Base-by-base conservation (phyloP, 2,888 invertebrate species). In the Tanypteryx hageni region DNA sequence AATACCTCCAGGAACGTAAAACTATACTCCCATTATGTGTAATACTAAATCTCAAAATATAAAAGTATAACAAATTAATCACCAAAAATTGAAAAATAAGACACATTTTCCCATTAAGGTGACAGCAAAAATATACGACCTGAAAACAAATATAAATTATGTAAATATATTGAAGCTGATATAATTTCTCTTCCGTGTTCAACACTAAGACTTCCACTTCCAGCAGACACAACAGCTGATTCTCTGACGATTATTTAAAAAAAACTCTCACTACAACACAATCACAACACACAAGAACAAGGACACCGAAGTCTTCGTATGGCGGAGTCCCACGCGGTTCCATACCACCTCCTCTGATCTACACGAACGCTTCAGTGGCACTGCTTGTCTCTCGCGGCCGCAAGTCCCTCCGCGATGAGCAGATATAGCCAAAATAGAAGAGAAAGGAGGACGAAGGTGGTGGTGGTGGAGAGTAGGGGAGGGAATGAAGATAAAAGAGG, bases 401-500 rank as follows among this genome's bases (percentile, higher is more conserved):
- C 76, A 76, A 76, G 10, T 76, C 76, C 64, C 64, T 64, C 64
- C 64, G 68, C 22, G 76, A 76, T 76, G 76, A 76, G 76, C 76
- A 76, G 44, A 44, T 27, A 76, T 76, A 76, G 76, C 22, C 76
- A 76, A 76, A 76, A 76, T 76, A 76, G 76, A 27, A 76, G 76
- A 76, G 76, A 27, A 76, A 76, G 76, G 76, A 76, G 76, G 76
- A 44, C 44, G 44, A 44, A 76, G 76, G 76, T 76, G 76, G 22
- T 18, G 76, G 76, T 76, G 76, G 22, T 18, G 76, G 76, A 76
- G 27, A 76, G 27, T 13, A 16, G 61, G 61, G 18, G 76, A 76
- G 76, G 76, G 76, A 76, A 10, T 11, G 10, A 76, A 76, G 76
- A 76, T 76, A 76, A 76, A 76, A 27, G 76, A 27, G 76, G 22